Evolutionary conservation across 2,797 vertebrate genomes (phyloP).

Genomic region (Delichon dasypus): DNA sequence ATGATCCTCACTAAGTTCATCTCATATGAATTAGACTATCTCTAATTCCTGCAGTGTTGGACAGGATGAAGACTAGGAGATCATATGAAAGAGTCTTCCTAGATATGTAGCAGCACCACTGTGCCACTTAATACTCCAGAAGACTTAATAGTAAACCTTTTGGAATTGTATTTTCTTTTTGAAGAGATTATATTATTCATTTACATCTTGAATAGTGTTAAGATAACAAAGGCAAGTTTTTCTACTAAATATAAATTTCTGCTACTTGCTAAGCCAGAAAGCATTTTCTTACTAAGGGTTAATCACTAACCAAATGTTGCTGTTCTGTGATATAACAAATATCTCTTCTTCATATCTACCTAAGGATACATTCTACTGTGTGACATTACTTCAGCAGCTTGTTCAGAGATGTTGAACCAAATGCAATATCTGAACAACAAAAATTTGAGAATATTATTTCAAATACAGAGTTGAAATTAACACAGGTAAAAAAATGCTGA

Average conservation of each 20-base stretch:
- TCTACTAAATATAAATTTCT: background rate
- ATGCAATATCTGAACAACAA: background rate
- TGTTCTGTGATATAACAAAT: background rate
- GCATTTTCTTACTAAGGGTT: background rate
- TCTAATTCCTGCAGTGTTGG: background rate
- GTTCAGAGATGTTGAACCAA: background rate
- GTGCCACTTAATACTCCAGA: background rate
- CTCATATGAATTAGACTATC: background rate
- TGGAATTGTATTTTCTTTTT: background rate
- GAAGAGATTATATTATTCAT: background rate
- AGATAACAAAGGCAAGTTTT: background rate
- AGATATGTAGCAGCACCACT: background rate
- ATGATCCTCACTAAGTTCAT: background rate
- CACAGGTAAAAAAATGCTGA: background rate
- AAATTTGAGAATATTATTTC: background rate
- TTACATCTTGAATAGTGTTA: background rate
- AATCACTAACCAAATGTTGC: background rate
- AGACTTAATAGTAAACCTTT: background rate
- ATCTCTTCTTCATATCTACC: background rate
- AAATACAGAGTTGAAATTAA: background rate
- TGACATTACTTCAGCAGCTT: background rate
- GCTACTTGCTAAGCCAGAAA: background rate
- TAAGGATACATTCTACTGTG: background rate
- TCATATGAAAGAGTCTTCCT: background rate
- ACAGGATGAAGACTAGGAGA: background rate